Base-by-base conservation (phyloP, 2,113 vertebrate genomes). In the Ranitomeya imitator region DNA sequence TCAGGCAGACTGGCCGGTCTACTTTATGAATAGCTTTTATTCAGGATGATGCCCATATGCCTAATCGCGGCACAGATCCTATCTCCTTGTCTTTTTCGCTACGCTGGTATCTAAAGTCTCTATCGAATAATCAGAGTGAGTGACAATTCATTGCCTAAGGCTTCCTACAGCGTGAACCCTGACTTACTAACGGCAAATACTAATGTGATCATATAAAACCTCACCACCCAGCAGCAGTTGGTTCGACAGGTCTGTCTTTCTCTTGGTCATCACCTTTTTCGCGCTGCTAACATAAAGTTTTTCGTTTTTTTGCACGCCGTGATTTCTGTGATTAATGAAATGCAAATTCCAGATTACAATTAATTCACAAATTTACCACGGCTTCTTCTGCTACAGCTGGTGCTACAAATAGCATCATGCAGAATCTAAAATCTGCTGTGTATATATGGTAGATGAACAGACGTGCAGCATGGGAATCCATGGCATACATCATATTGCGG, bases 1-100 rank as follows among this genome's bases (percentile, higher is more conserved):
- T 51, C 61, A 13, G 81, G 81, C 61, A 65, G 59, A 63, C 37
- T 52, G 37, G 31, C 12, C 81, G 10, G 67, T 63, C 31, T 52
- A n/a, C 18, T 67, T 83, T 67, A 65, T 80, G 23, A 31, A 67
- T 23, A 67, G 81, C 81, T 83, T 69, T 69, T 69, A 83, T 54
- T 69, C 16, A 19, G 19, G 67, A 69, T 83, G 63, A 83, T 83
- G 63, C 61, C 81, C 61, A 83, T 69, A 83, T 83, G 81, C 14
- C 61, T 83, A 69, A 83, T 83, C 37, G 23, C 21, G 9, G 51
- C 61, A 63, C 45, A 60, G 26, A 45, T 80, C 21, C n/a, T 18
- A 80, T 80, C 79, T 26, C 57, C 51, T 65, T 51, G 60, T 83
- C 81, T 65, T 52, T 5, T 83, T 23, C 7, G 4, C 9, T 19